phyloP scores from a whole-genome alignment of 1,140 invertebrate genomes.

The Capitella teleta region DNA sequence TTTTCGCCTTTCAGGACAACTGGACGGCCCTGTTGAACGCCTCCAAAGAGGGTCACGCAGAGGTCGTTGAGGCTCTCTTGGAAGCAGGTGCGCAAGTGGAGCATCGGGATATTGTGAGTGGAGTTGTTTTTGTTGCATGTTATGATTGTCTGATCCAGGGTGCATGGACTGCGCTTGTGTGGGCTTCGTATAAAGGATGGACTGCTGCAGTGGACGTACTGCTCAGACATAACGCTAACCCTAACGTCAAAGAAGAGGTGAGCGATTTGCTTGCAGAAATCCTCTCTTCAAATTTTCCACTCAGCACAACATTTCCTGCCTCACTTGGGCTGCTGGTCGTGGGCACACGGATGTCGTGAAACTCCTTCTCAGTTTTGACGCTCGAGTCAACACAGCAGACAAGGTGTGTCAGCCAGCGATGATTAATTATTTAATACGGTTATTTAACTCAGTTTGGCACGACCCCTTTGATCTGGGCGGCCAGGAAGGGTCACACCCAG shows the following conservation, averaged over 20 bases:
- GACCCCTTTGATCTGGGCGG: conserved; percentile 87
- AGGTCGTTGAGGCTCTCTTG: conserved; percentile 69
- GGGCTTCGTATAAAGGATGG: conserved; percentile 89
- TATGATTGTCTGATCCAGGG: conserved; percentile 50
- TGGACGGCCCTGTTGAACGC: conserved; percentile 87
- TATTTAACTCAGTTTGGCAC: conserved; percentile 66
- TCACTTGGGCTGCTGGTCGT: conserved; percentile 87
- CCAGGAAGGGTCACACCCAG: conserved; percentile 70
- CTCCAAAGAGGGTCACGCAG: conserved; percentile 73
- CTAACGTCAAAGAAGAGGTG: conserved; percentile 84
- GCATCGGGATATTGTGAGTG: conserved; percentile 76
- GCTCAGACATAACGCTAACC: conserved; percentile 78
- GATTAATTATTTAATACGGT: neutral
- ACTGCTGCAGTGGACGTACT: conserved; percentile 66
- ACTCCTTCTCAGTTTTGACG: conserved; percentile 67
- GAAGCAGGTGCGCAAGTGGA: conserved; percentile 79
- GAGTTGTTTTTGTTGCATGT: neutral
- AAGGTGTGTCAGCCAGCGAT: conserved; percentile 51
- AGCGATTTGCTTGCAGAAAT: neutral
- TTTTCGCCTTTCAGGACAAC: conserved; percentile 55
- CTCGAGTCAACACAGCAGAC: conserved; percentile 83
- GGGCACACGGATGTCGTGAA: conserved; percentile 75
- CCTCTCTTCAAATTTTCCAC: neutral
- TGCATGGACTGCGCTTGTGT: conserved; percentile 94
- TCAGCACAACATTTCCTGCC: conserved; percentile 78